Evolutionary conservation across 2,888 invertebrate species (phyloP).

Genomic region (Oscheius sp.): DNA sequence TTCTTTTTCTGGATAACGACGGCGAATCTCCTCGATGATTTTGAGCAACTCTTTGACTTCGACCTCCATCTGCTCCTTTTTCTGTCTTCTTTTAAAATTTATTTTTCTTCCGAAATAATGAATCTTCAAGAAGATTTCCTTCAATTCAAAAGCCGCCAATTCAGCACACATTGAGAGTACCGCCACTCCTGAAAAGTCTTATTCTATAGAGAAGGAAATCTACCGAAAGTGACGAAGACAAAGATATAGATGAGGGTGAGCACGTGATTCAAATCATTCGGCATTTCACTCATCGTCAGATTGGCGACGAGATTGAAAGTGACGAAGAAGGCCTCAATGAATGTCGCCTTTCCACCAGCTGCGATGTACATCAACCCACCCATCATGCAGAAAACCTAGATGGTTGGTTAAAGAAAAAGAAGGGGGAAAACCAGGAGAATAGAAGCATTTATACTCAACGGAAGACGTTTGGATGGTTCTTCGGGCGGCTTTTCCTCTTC

Average conservation of each 20-base stretch:
- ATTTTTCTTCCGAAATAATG: constrained; percentile 68
- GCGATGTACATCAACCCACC: constrained; percentile 67
- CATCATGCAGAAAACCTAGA: constrained; percentile 64
- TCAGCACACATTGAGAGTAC: constrained; percentile 70
- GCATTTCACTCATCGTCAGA: constrained; percentile 70
- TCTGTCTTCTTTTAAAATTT: constrained; percentile 63
- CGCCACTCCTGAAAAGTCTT: constrained; percentile 58
- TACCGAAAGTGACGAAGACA: constrained; percentile 69
- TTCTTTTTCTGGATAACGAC: constrained; percentile 66
- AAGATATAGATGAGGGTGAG: constrained; percentile 68
- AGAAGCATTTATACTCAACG: constrained; percentile 68
- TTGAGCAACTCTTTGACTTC: constrained; percentile 68
- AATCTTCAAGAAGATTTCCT: constrained; percentile 66
- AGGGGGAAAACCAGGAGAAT: constrained; percentile 53
- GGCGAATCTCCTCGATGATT: constrained; percentile 68
- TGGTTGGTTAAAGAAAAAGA: too few relatives aligned
- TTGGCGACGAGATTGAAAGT: constrained; percentile 70
- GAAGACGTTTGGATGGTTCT: constrained; percentile 52
- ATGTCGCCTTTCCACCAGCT: constrained; percentile 65
- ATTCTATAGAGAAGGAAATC: not conserved
- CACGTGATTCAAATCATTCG: constrained; percentile 61
- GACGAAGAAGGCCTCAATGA: constrained; percentile 68
- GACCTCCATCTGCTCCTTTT: constrained; percentile 63
- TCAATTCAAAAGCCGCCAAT: constrained; percentile 67
- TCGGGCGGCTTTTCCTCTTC: constrained; percentile 16